These are phyloP conservation scores for Napeogenes inachia DNA, from an alignment of 2,888 invertebrate genomes.

Conservation along the genomic window DNA sequence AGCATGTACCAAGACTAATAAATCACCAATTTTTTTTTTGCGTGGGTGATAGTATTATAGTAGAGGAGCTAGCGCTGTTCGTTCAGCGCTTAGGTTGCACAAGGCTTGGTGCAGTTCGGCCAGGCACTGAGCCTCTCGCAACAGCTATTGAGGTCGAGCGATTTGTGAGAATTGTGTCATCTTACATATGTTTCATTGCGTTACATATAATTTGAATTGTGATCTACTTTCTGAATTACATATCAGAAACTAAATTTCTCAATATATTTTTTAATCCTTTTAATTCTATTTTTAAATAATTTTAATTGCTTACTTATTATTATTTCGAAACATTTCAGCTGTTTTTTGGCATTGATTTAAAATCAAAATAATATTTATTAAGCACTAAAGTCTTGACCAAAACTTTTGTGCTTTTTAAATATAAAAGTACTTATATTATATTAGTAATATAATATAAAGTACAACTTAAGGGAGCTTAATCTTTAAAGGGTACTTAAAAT, in stretches of 20 bases:
- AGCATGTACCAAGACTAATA: no score
- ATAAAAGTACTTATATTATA: no score
- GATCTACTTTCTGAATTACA: neutral
- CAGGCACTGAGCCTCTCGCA: constrained; percentile 68
- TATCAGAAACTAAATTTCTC: neutral
- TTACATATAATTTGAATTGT: constrained; percentile 8
- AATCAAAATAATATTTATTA: no score
- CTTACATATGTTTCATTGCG: constrained; percentile 49
- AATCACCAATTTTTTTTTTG: no score
- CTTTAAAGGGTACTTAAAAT: no score
- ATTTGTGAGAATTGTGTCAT: constrained; percentile 77
- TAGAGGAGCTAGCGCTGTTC: constrained; percentile 9
- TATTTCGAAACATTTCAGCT: no score
- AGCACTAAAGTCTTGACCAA: no score
- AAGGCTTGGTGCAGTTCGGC: constrained; percentile 67
- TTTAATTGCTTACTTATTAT: no score
- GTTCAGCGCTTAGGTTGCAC: constrained; percentile 58
- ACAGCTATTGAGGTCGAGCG: constrained; percentile 73
- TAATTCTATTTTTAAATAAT: neutral
- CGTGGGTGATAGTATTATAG: neutral
- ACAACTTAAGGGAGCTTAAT: no score
- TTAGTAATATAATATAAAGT: no score
- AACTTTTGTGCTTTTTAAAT: no score
- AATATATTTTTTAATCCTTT: neutral
- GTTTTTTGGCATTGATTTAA: no score